Percentiles rank a stretch among this genome's conserved stretches.
Conservation (phyloP, 2,888 invertebrate species). For the Ethmia dodecea region DNA sequence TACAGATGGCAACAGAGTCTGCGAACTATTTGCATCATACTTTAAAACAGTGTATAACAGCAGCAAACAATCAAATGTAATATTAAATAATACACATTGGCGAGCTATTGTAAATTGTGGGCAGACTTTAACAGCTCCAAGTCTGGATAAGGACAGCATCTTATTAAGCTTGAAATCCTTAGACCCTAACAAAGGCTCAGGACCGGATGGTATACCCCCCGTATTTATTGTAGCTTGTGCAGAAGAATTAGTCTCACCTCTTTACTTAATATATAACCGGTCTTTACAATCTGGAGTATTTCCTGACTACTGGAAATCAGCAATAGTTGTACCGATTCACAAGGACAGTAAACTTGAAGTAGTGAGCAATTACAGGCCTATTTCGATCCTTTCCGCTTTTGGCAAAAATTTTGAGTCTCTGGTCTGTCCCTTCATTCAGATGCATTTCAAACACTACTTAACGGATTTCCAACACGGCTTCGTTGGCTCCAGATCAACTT, state of each 20-base stretch:
- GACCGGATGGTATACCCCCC: neutral
- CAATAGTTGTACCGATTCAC: neutral
- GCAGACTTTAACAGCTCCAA: neutral
- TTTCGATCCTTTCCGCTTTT: no score
- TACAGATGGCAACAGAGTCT: constrained; percentile 1
- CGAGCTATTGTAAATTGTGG: neutral
- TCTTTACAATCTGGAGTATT: neutral
- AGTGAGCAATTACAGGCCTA: neutral
- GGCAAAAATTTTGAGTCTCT: no score
- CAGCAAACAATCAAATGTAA: neutral
- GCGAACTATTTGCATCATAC: constrained; percentile 1
- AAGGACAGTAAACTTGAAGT: neutral
- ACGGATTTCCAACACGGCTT: neutral
- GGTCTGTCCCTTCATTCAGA: no score
- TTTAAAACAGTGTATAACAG: constrained; percentile 1
- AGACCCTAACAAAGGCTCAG: neutral
- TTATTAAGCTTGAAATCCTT: neutral
- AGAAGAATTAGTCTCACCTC: neutral
- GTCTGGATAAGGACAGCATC: neutral
- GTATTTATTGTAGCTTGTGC: neutral
- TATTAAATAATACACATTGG: neutral
- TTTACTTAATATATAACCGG: neutral
- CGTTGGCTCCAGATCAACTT: neutral
- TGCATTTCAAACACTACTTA: neutral
- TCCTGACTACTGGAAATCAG: neutral